Evolutionary conservation across 1,140 invertebrate genomes (phyloP), one percentile per base, ranked within the genome.

Genomic region (Bombus picipes): DNA sequence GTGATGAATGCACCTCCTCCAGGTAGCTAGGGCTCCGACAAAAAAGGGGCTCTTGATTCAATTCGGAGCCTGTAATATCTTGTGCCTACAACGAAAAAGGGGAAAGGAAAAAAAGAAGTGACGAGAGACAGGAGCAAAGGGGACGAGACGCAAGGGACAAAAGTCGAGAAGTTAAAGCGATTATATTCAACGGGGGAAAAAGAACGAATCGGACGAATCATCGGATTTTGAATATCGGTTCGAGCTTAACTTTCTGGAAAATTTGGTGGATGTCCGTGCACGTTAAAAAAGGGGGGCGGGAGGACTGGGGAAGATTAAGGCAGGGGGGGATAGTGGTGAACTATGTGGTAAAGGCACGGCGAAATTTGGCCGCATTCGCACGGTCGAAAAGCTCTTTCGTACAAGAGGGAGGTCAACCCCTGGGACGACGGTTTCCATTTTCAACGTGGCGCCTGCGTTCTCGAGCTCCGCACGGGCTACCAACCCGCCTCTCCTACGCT

Each of bases 321-420:
- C 28, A 18, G 65, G 9, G 74, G 25, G 13, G 3, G n/a, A 34
- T n/a, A 75, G 47, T 4, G 71, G 57, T 47, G 75, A 47, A 79
- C 41, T 34, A 47, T 80, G 83, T 80, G 83, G 76, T 39, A 72
- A 85, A 68, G 83, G 75, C 75, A 80, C 77, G 68, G 77, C 43
- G 70, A 89, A 89, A 90, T 89, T 90, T 85, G 88, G 88, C 73
- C 81, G 85, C 85, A 80, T 77, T 87, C 65, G 70, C 80, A 75
- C 81, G 78, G 81, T 78, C 75, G 88, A 87, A 89, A 89, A 88
- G 79, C 80, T 81, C 71, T 89, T 74, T 81, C 62, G 62, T n/a
- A 41, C 39, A 34, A 43, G 77, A 80, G 75, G 73, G 70, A 86
- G 83, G 77, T 85, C 68, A 90, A 74, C 85, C 85, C 84, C 77